A percentile compares a stretch with the other conserved stretches of the same genome.
These are phyloP conservation scores for Melanargia galathea DNA, from an alignment of 2,888 invertebrate genomes.

Conservation along the genomic window DNA sequence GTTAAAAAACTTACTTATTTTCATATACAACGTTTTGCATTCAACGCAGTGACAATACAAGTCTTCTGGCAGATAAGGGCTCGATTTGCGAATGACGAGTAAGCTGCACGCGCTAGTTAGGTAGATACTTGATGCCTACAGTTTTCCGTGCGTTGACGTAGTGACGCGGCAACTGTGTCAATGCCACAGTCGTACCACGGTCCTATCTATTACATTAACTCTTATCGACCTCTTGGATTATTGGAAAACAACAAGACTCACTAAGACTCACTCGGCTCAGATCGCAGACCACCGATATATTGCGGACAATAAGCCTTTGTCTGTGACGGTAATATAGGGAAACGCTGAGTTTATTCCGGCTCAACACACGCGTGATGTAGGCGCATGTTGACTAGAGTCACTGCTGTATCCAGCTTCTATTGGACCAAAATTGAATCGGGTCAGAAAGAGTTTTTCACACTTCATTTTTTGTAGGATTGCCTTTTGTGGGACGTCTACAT, in stretches of 20 bases:
- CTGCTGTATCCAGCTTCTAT: no score
- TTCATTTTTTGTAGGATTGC: no score
- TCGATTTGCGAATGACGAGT: slow-evolving; percentile 7
- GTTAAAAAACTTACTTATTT: neutral
- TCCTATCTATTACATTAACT: slow-evolving; percentile 65
- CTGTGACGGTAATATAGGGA: no score
- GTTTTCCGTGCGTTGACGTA: slow-evolving; percentile 54
- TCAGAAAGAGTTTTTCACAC: no score
- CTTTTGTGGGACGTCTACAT: no score
- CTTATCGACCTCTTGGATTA: slow-evolving; percentile 74
- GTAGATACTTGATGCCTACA: slow-evolving; percentile 32
- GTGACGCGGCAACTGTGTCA: slow-evolving; percentile 74
- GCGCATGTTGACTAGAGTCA: no score
- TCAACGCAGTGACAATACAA: neutral
- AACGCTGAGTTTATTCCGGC: no score
- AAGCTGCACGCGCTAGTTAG: slow-evolving; percentile 8
- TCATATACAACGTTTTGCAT: slow-evolving; percentile 6
- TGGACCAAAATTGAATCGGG: no score
- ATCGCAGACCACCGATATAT: neutral
- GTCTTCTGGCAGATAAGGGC: slow-evolving; percentile 10
- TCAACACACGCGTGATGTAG: no score
- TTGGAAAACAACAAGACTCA: slow-evolving; percentile 40
- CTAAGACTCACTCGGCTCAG: slow-evolving; percentile 6
- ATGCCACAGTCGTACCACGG: slow-evolving; percentile 63
- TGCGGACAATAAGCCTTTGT: no score